Evolutionary conservation across 2,888 invertebrate genomes (phyloP).

Genomic region (Diogma glabrata): DNA sequence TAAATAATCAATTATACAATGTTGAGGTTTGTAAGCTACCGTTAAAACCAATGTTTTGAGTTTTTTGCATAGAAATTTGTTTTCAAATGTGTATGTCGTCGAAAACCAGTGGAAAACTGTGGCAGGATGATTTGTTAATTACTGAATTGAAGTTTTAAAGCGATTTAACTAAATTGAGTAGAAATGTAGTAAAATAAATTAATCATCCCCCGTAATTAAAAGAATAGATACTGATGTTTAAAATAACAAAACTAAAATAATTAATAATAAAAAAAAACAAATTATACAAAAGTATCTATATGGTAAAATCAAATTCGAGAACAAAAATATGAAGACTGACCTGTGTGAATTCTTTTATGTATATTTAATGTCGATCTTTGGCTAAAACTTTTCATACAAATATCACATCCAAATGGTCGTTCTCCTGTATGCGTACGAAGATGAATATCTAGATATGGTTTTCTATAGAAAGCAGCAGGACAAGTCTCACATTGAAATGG

Average conservation of each 20-base stretch:
- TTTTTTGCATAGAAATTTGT: too few relatives aligned
- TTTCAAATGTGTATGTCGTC: too few relatives aligned
- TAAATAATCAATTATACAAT: too few relatives aligned
- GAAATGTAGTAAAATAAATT: too few relatives aligned
- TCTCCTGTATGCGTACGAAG: conserved; percentile 46
- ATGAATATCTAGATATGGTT: conserved; percentile 52
- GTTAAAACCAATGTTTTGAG: too few relatives aligned
- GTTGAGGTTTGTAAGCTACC: too few relatives aligned
- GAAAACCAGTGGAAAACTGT: too few relatives aligned
- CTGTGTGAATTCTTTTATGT: conserved; percentile 50
- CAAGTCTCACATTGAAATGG: conserved; percentile 46
- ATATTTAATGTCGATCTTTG: conserved; percentile 50
- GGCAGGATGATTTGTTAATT: too few relatives aligned
- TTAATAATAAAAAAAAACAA: not conserved
- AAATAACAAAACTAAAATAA: not conserved
- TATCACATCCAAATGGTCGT: conserved; percentile 40
- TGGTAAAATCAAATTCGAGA: not conserved
- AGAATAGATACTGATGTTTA: too few relatives aligned
- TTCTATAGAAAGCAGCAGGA: conserved; percentile 48
- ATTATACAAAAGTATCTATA: not conserved
- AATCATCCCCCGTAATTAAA: too few relatives aligned
- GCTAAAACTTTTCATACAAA: conserved; percentile 46
- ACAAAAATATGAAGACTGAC: conserved; percentile 39
- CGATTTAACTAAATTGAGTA: too few relatives aligned
- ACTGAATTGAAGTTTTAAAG: too few relatives aligned